A percentile compares a stretch with the other conserved stretches of the same genome.
phyloP scores from a whole-genome alignment of 1,140 invertebrate species.

The Zeugodacus cucurbitae region DNA sequence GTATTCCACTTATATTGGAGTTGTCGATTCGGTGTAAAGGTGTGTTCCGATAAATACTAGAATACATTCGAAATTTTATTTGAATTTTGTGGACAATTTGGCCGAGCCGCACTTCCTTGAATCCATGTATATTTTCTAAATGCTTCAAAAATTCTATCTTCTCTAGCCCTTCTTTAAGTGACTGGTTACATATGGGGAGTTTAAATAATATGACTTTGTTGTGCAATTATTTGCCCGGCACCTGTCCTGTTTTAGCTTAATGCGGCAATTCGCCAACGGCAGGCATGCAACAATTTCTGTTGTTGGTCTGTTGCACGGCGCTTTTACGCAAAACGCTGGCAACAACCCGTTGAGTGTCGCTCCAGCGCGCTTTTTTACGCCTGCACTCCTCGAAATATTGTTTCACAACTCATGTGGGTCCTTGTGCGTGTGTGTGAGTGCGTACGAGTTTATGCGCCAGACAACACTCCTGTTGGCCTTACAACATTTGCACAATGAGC shows the following conservation, averaged over 20 bases:
- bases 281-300: not conserved
- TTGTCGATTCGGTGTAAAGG: too few relatives aligned
- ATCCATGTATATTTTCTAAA: too few relatives aligned
- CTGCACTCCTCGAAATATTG: constrained; percentile 11
- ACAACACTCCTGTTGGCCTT: constrained; percentile 25
- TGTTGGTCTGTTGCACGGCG: not conserved
- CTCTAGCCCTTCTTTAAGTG: too few relatives aligned
- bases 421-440: not conserved
- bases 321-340: not conserved
- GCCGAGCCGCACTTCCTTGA: too few relatives aligned
- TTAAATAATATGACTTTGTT: not conserved
- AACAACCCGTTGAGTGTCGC: not conserved
- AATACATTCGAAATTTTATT: too few relatives aligned
- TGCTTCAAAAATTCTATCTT: too few relatives aligned
- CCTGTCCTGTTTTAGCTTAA: not conserved
- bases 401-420: not conserved
- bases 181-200: too few relatives aligned
- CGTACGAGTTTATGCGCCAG: not conserved
- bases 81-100: too few relatives aligned
- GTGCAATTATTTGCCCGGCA: not conserved
- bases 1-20: too few relatives aligned
- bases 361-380: constrained; percentile 8
- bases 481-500: constrained; percentile 9
- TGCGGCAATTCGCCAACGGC: not conserved
- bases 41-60: too few relatives aligned